Conservation (phyloP, 2,888 invertebrate species). For the Pollenia griseotomentosa region DNA sequence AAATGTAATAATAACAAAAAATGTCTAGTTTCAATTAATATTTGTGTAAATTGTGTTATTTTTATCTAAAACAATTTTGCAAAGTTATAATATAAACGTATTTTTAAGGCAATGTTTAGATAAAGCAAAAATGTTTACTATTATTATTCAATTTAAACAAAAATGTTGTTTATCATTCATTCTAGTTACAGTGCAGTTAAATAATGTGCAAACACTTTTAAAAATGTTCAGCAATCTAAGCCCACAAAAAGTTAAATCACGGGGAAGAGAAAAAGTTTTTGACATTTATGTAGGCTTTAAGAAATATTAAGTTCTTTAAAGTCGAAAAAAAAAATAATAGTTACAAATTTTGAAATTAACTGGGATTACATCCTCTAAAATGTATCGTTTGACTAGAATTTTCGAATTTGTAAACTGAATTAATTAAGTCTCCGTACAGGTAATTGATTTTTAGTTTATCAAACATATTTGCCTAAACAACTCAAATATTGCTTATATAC, state of each 20-base stretch:
- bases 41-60: not conserved
- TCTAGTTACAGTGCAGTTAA: slow-evolving; percentile 3
- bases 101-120: not conserved
- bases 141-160: not conserved
- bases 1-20: not conserved
- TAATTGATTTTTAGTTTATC: too few relatives aligned
- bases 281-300: too few relatives aligned
- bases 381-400: too few relatives aligned
- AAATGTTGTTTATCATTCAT: not conserved
- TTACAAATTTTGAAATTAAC: too few relatives aligned
- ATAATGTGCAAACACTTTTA: not conserved
- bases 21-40: not conserved
- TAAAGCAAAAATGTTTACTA: not conserved
- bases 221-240: not conserved
- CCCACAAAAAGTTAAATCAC: not conserved
- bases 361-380: too few relatives aligned
- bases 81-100: not conserved
- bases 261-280: too few relatives aligned
- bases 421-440: too few relatives aligned
- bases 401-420: too few relatives aligned
- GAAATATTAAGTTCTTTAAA: too few relatives aligned
- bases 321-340: too few relatives aligned
- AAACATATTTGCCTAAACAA: too few relatives aligned
- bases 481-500: too few relatives aligned
- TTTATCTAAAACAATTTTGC: not conserved